phyloP scores from a whole-genome alignment of 2,113 vertebrate species.

The Aleadryas rufinucha region DNA sequence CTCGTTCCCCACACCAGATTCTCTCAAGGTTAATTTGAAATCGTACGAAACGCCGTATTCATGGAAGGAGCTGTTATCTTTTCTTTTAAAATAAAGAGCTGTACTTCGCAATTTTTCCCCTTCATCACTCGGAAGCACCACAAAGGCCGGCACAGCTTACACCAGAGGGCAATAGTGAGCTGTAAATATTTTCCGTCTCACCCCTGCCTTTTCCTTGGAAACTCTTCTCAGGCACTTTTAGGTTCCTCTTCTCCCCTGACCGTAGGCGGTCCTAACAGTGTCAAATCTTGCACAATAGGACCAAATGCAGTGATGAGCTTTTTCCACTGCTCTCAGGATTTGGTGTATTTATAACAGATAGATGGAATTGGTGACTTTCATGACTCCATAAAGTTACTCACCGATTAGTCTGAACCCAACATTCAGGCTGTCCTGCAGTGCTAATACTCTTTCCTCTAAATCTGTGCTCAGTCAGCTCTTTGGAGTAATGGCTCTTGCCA shows the following conservation, averaged over 20 bases:
- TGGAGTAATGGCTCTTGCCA: background rate
- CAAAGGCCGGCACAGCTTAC: background rate
- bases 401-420: background rate
- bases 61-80: background rate
- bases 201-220: background rate
- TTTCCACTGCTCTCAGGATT: background rate
- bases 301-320: background rate
- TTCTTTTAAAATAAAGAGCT: background rate
- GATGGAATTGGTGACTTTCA: background rate
- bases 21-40: background rate
- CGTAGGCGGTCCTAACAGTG: background rate
- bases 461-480: background rate
- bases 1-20: background rate
- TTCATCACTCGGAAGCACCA: background rate
- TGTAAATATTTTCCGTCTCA: slow-evolving; percentile 9
- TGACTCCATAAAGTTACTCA: background rate
- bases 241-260: background rate
- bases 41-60: background rate
- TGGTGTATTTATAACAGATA: background rate
- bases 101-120: background rate
- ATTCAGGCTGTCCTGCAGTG: background rate
- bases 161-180: slow-evolving; percentile 73
- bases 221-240: background rate
- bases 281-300: background rate
- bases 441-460: background rate